Evolutionary conservation across 2,888 invertebrate genomes (phyloP).

Genomic region (Helleia helle): DNA sequence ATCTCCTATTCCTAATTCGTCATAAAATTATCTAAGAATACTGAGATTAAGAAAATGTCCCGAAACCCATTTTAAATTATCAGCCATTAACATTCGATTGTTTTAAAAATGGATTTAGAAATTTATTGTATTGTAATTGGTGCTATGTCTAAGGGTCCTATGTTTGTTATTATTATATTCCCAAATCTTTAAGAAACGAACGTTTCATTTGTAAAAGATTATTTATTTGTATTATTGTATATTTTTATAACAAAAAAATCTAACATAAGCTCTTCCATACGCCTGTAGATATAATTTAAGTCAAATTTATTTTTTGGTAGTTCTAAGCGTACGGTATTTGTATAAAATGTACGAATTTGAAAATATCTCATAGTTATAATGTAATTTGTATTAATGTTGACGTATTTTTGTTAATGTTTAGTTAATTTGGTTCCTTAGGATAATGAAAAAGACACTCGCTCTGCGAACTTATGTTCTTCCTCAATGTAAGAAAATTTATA

Average conservation of each 20-base stretch:
- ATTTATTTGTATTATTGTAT: conserved; percentile 71
- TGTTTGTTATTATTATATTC: conserved; percentile 11
- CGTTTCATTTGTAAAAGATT: conserved; percentile 59
- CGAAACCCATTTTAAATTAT: background rate
- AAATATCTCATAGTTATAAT: conserved; percentile 61
- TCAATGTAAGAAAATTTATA: conserved; percentile 70
- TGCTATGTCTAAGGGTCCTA: conserved; percentile 41
- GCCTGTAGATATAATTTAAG: conserved; percentile 60
- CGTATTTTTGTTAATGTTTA: conserved; percentile 46
- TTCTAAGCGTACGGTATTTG: conserved; percentile 40
- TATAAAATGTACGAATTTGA: conserved; percentile 61
- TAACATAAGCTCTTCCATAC: conserved; percentile 50
- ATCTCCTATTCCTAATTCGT: too few species aligned
- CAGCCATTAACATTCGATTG: background rate
- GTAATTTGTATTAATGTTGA: conserved; percentile 57
- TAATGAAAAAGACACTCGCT: conserved; percentile 49
- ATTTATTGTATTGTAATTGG: conserved; percentile 26
- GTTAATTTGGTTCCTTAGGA: conserved; percentile 41
- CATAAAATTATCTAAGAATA: conserved; percentile 6
- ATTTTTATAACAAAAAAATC: conserved; percentile 47
- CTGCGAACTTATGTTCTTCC: conserved; percentile 63
- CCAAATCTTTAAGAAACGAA: conserved; percentile 12
- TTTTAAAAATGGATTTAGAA: background rate
- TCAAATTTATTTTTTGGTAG: conserved; percentile 34
- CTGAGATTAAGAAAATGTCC: conserved; percentile 5